Percentiles rank a stretch among this genome's conserved stretches.
These are phyloP conservation scores for Latheticus oryzae DNA, from an alignment of 2,888 invertebrate species.

Conservation along the genomic window DNA sequence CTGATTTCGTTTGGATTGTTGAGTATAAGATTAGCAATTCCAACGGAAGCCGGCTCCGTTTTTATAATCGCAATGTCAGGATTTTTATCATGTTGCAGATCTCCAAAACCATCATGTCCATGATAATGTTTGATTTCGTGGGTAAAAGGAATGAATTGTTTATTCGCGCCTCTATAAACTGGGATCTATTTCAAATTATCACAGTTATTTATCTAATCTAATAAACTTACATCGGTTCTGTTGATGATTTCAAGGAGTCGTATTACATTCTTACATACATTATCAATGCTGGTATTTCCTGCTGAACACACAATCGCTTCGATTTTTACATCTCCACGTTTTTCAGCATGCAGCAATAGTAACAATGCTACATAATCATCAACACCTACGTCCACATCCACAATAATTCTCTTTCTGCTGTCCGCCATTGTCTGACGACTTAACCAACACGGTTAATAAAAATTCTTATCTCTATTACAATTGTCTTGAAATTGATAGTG, in stretches of 20 bases:
- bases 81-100: conserved; percentile 66
- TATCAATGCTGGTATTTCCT: conserved; percentile 79
- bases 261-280: conserved; percentile 77
- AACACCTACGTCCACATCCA: conserved; percentile 74
- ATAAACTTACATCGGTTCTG: conserved; percentile 71
- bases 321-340: conserved; percentile 66
- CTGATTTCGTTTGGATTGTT: conserved; percentile 70
- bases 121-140: conserved; percentile 66
- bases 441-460: neutral
- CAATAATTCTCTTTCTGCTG: conserved; percentile 60
- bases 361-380: conserved; percentile 76
- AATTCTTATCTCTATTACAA: neutral
- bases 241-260: conserved; percentile 72
- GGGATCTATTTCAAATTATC: conserved; percentile 73
- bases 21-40: conserved; percentile 71
- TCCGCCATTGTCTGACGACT: conserved; percentile 6
- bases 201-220: neutral
- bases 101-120: conserved; percentile 80
- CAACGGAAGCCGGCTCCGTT: conserved; percentile 67
- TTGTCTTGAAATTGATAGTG: neutral
- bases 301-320: conserved; percentile 79
- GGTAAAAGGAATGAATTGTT: conserved; percentile 66
- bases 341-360: conserved; percentile 69
- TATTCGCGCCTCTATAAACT: conserved; percentile 74
- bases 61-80: conserved; percentile 53